These are phyloP conservation scores for Tauraco hartlaubi DNA, from an alignment of 2,797 vertebrate genomes.

Conservation along the genomic window DNA sequence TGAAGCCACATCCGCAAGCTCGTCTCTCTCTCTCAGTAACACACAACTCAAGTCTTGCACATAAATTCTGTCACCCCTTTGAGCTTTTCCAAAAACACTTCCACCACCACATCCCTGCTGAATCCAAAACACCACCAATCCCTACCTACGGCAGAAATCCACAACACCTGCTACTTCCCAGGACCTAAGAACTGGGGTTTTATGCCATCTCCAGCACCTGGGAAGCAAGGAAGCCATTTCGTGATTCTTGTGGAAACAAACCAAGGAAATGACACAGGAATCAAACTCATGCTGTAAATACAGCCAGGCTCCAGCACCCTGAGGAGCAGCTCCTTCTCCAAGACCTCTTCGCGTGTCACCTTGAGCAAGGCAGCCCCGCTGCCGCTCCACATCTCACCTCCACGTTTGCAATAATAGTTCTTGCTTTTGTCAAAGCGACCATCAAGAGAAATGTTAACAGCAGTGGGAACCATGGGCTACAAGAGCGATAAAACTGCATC, in stretches of 20 bases:
- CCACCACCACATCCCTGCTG: neutral
- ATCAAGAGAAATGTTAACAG: neutral
- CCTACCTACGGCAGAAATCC: neutral
- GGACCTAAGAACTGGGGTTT: neutral
- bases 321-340: neutral
- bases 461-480: neutral
- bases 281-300: neutral
- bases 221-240: neutral
- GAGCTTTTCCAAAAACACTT: neutral
- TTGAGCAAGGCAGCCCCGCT: rapidly evolving
- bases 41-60: neutral
- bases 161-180: neutral
- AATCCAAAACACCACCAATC: neutral
- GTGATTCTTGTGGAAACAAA: neutral
- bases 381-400: neutral
- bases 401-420: neutral
- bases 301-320: neutral
- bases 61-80: neutral
- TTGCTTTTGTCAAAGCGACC: neutral
- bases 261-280: neutral
- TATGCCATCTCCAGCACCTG: neutral
- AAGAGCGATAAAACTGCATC: neutral
- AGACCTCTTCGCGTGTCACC: rapidly evolving
- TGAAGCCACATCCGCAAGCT: neutral
- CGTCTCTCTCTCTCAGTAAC: neutral